These are phyloP conservation scores for Timandra comae DNA, from an alignment of 2,888 invertebrate species.

Conservation along the genomic window DNA sequence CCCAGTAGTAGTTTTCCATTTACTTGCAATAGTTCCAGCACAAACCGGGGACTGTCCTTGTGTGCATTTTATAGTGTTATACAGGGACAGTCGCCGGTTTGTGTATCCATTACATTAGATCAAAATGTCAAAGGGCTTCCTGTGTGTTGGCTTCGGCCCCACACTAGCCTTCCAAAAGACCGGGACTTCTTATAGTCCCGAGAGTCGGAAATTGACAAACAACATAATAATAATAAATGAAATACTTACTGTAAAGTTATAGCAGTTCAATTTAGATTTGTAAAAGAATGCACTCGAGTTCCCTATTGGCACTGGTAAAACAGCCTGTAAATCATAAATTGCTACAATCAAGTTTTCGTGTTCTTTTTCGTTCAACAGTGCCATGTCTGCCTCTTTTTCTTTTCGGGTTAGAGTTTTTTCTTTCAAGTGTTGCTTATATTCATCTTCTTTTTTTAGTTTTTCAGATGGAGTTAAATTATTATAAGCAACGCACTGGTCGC, in stretches of 20 bases:
- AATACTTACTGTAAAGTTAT: conserved; percentile 14
- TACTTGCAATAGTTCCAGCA: too few species aligned
- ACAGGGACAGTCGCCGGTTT: too few species aligned
- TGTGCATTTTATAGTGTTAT: too few species aligned
- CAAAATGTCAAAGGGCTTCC: too few species aligned
- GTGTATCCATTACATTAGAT: too few species aligned
- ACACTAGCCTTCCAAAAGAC: too few species aligned
- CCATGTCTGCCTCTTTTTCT: conserved; percentile 11
- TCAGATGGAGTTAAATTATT: conserved; percentile 19
- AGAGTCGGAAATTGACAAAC: too few species aligned
- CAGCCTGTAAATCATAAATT: conserved; percentile 20
- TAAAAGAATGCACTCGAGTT: conserved; percentile 14
- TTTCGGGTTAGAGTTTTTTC: conserved; percentile 18
- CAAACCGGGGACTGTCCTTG: too few species aligned
- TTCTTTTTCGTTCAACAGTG: conserved; percentile 3
- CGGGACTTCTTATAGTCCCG: too few species aligned
- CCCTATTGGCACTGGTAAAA: conserved; percentile 15
- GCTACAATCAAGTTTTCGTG: conserved; percentile 12
- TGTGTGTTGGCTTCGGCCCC: too few species aligned
- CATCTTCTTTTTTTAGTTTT: conserved; percentile 14
- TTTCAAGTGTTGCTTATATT: conserved; percentile 6
- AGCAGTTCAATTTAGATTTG: conserved; percentile 18
- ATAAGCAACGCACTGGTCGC: conserved; percentile 16
- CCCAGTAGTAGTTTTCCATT: too few species aligned
- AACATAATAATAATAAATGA: too few species aligned